Percentiles rank a stretch among this genome's conserved stretches.
Evolutionary conservation across 2,888 invertebrate species (phyloP).

Genomic region (Apoderus coryli): DNA sequence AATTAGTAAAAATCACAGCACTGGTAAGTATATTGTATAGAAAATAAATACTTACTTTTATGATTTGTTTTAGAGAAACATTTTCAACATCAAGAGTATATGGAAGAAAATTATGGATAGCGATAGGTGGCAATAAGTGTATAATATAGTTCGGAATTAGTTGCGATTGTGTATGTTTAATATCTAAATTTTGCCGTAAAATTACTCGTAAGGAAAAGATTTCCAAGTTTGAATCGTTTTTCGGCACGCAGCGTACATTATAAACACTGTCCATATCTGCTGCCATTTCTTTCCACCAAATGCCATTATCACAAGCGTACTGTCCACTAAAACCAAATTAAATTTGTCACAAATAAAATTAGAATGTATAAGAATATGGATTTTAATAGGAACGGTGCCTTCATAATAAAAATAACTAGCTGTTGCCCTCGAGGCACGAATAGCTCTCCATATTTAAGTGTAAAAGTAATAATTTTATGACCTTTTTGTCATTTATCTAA

Average conservation of each 20-base stretch:
- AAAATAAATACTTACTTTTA: neutral
- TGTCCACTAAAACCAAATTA: neutral
- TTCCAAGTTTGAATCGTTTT: conserved; percentile 41
- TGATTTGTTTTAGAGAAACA: conserved; percentile 29
- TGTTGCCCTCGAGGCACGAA: too few relatives aligned
- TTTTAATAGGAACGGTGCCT: too few relatives aligned
- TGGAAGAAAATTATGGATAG: conserved; percentile 62
- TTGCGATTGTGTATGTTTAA: conserved; percentile 23
- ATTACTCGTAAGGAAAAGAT: conserved; percentile 52
- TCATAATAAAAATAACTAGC: too few relatives aligned
- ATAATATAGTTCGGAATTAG: conserved; percentile 58
- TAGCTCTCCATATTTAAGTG: too few relatives aligned
- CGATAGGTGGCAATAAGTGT: conserved; percentile 56
- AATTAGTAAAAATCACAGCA: neutral
- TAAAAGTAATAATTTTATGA: too few relatives aligned
- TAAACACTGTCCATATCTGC: conserved; percentile 48
- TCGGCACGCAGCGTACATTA: conserved; percentile 53
- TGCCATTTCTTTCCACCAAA: conserved; percentile 71
- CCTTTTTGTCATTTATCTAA: too few relatives aligned
- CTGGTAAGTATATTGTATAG: neutral
- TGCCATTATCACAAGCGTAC: conserved; percentile 30
- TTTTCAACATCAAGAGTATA: conserved; percentile 50
- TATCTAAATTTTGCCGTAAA: conserved; percentile 25
- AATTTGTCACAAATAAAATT: too few relatives aligned
- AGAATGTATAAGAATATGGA: too few relatives aligned